A percentile compares a stretch with the other conserved stretches of the same genome.
Evolutionary conservation across 2,797 vertebrate genomes (phyloP).

Genomic region (Anguilla megastoma): DNA sequence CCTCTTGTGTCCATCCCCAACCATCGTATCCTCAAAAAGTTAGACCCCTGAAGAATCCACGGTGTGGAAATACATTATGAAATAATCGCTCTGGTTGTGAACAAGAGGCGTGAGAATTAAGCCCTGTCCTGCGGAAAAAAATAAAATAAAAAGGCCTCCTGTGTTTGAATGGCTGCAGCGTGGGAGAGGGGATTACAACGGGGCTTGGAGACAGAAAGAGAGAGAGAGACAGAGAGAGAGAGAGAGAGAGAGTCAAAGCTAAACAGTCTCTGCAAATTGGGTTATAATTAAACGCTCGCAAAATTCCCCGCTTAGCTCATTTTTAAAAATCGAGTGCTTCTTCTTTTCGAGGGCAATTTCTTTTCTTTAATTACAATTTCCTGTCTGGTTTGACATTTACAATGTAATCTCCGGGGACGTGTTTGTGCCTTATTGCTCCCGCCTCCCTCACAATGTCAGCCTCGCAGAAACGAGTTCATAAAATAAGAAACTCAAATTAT

Average conservation of each 20-base stretch:
- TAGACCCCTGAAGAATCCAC: slow-evolving; percentile 36
- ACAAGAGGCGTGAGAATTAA: slow-evolving; percentile 51
- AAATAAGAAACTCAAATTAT: slow-evolving; percentile 92
- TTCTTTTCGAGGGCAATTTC: slow-evolving; percentile 83
- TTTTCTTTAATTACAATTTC: slow-evolving; percentile 97
- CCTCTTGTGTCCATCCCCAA: not conserved
- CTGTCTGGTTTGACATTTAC: slow-evolving; percentile 93
- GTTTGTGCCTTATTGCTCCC: slow-evolving; percentile 94
- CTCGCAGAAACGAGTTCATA: slow-evolving; percentile 89
- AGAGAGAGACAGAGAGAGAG: slow-evolving; percentile 49
- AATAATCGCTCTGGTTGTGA: slow-evolving; percentile 48
- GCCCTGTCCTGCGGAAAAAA: slow-evolving; percentile 37
- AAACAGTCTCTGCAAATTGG: slow-evolving; percentile 82
- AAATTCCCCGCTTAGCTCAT: slow-evolving; percentile 85
- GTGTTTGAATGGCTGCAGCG: slow-evolving; percentile 49
- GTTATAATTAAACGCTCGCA: slow-evolving; percentile 95
- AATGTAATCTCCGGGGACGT: slow-evolving; percentile 91
- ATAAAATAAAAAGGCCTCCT: not conserved
- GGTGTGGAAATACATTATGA: slow-evolving; percentile 46
- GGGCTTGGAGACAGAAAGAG: slow-evolving; percentile 53
- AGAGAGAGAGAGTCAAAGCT: slow-evolving; percentile 61
- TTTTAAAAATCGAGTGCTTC: slow-evolving; percentile 89
- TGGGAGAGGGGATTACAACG: slow-evolving; percentile 53
- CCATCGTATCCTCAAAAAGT: slow-evolving; percentile 27
- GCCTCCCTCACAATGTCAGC: slow-evolving; percentile 87